Evolutionary conservation across 53 echinoderm and acorn worm species (phyloP).

Genomic region (Luidia sarsii): DNA sequence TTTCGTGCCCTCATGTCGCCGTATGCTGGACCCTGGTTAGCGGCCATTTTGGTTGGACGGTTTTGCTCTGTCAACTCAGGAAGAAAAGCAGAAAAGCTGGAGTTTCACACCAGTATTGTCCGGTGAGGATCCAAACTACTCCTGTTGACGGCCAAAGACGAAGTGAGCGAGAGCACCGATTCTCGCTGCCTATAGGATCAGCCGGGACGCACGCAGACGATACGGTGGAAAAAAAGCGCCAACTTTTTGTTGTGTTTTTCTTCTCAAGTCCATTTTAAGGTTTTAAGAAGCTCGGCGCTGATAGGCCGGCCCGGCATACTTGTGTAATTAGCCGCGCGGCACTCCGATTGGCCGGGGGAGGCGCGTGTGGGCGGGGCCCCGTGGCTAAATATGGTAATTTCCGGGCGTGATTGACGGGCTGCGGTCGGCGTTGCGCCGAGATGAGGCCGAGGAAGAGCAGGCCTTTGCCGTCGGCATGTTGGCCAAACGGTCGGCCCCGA

Average conservation of each 20-base stretch:
- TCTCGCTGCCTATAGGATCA: too few species aligned
- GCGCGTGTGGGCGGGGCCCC: constrained; percentile 1
- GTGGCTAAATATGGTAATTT: constrained; percentile 27
- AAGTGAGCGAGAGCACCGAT: constrained; percentile 2
- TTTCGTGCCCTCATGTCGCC: constrained; percentile 12
- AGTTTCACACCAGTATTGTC: constrained; percentile 8
- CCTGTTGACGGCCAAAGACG: constrained; percentile 18
- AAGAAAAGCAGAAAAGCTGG: neutral
- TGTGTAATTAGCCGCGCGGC: constrained; percentile 12
- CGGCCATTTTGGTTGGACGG: neutral
- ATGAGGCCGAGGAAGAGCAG: constrained; percentile 43
- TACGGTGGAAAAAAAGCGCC: neutral
- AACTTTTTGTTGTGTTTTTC: too few species aligned
- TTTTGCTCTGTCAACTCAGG: neutral
- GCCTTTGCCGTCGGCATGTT: constrained; percentile 34
- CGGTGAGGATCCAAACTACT: constrained; percentile 29
- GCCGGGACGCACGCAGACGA: too few species aligned
- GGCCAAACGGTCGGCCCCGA: neutral
- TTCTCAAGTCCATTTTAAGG: constrained; percentile 15
- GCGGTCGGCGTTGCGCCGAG: constrained; percentile 15
- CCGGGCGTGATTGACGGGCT: constrained; percentile 17
- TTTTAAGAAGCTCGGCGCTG: neutral
- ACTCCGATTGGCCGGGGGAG: neutral
- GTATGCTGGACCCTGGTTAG: constrained; percentile 27
- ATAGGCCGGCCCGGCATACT: constrained; percentile 31